A percentile compares a stretch with the other conserved stretches of the same genome.
Evolutionary conservation across 2,888 invertebrate species (phyloP).

Genomic region (Brachypalpus laphriformis): DNA sequence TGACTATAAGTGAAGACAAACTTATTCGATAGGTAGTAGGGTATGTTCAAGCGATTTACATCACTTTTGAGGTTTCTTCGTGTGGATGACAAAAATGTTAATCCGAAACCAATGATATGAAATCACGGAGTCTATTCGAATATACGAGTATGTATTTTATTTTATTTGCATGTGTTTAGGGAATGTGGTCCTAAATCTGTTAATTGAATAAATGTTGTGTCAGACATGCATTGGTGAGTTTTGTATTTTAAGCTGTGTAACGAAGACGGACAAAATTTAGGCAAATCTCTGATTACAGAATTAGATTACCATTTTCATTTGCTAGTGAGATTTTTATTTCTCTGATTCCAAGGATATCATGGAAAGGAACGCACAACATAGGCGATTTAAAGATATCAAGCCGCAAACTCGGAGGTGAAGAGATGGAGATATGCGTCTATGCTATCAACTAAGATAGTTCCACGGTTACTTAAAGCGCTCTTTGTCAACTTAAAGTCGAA

Average conservation of each 20-base stretch:
- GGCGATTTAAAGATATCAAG: too few species aligned
- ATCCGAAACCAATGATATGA: slow-evolving; percentile 61
- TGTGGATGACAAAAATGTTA: slow-evolving; percentile 50
- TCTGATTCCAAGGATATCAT: too few species aligned
- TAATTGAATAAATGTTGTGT: slow-evolving; percentile 52
- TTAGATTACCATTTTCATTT: too few species aligned
- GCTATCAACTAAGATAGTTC: too few species aligned
- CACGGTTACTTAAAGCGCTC: too few species aligned
- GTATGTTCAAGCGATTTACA: slow-evolving; percentile 34
- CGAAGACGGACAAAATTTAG: neutral
- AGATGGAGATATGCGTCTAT: too few species aligned
- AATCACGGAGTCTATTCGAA: slow-evolving; percentile 50
- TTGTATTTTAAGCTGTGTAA: slow-evolving; percentile 10
- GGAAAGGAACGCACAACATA: too few species aligned
- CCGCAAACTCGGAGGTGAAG: too few species aligned
- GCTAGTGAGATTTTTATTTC: too few species aligned
- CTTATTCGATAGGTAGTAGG: slow-evolving; percentile 1
- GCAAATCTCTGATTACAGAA: neutral
- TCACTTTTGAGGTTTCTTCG: slow-evolving; percentile 63
- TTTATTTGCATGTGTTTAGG: neutral
- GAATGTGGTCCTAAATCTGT: slow-evolving; percentile 22
- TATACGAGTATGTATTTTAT: neutral
- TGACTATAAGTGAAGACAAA: neutral
- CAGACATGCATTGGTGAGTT: slow-evolving; percentile 27
- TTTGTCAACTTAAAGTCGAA: too few species aligned